phyloP scores from a whole-genome alignment of 2,113 vertebrate species.

The Phoenicopterus ruber region DNA sequence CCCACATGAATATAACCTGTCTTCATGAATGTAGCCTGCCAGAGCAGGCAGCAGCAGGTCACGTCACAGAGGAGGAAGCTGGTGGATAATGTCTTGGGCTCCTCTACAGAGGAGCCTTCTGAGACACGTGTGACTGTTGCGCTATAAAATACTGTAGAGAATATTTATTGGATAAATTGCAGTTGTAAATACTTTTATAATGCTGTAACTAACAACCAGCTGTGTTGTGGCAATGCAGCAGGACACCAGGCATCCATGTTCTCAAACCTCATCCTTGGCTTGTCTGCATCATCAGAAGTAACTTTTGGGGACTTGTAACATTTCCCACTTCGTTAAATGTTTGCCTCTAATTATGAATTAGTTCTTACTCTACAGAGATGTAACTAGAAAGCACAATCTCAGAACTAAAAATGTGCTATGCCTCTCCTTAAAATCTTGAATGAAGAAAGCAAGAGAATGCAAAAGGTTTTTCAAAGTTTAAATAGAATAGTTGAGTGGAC shows the following conservation, averaged over 20 bases:
- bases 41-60: background rate
- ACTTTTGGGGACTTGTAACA: background rate
- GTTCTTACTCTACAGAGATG: background rate
- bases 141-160: background rate
- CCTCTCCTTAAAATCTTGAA: background rate
- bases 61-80: background rate
- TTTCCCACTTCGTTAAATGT: background rate
- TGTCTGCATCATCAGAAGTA: background rate
- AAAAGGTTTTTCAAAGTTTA: background rate
- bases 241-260: background rate
- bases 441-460: background rate
- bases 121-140: background rate
- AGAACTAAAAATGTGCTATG: background rate
- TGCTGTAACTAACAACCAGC: background rate
- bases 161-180: background rate
- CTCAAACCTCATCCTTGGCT: background rate
- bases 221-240: background rate
- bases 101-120: background rate
- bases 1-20: background rate
- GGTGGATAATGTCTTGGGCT: background rate
- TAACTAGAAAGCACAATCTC: background rate
- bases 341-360: background rate
- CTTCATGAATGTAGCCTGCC: background rate
- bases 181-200: background rate
- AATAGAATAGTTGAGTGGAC: background rate